Conservation (phyloP, 2,113 vertebrate genomes). For the Madoqua kirkii region DNA sequence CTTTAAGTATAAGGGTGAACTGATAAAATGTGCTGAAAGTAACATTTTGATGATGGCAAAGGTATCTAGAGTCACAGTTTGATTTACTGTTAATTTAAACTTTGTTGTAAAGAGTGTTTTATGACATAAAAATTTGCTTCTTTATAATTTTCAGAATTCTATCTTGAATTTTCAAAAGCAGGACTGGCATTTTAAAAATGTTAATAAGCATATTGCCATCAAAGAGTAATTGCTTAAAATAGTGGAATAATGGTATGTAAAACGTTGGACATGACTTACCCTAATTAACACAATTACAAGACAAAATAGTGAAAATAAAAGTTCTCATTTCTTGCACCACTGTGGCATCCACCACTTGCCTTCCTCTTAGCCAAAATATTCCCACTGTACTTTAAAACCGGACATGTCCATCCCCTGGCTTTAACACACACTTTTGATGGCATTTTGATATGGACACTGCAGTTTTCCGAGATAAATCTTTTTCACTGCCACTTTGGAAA, state of each 20-base stretch:
- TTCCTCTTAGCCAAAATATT: slow-evolving; percentile 38
- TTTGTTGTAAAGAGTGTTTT: neutral
- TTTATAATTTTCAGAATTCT: slow-evolving; percentile 46
- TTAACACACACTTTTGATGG: neutral
- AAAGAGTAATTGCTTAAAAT: slow-evolving; percentile 55
- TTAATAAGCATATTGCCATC: slow-evolving; percentile 30
- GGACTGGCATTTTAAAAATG: slow-evolving; percentile 26
- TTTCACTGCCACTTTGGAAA: slow-evolving; percentile 69
- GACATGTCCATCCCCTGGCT: neutral
- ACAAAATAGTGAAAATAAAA: slow-evolving; percentile 45
- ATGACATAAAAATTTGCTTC: neutral
- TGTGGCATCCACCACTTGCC: neutral
- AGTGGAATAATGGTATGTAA: slow-evolving; percentile 40
- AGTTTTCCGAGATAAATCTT: slow-evolving; percentile 55
- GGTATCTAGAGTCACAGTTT: neutral
- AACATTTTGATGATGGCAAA: neutral
- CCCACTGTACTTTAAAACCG: neutral
- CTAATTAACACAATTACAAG: slow-evolving; percentile 55
- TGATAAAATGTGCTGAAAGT: rapidly evolving
- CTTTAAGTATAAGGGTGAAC: neutral
- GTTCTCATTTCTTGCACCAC: slow-evolving; percentile 43
- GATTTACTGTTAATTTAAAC: neutral
- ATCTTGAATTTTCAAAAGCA: slow-evolving; percentile 32
- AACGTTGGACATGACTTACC: slow-evolving; percentile 41
- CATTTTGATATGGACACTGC: slow-evolving; percentile 29